These are phyloP conservation scores for Pseudococcus jackbeardsleyi DNA, from an alignment of 2,888 invertebrate species.

Conservation along the genomic window DNA sequence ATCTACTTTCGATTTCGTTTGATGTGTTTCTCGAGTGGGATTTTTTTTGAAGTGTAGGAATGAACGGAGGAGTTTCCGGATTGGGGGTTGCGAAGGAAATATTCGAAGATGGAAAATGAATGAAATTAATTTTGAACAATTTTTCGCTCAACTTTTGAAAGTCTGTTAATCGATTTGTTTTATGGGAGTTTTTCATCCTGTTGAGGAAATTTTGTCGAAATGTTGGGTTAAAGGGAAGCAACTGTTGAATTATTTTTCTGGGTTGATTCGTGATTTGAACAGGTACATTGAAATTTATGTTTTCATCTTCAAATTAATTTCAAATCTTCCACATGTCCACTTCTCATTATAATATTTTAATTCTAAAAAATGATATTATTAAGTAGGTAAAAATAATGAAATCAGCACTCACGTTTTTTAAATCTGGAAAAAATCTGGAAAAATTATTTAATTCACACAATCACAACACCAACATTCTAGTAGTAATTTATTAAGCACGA, in stretches of 20 bases:
- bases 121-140: neutral
- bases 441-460: constrained; percentile 2
- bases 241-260: neutral
- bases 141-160: neutral
- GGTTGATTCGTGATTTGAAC: neutral
- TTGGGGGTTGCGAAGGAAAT: neutral
- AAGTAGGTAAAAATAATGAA: neutral
- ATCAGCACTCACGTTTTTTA: neutral
- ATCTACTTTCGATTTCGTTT: neutral
- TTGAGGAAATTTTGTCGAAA: neutral
- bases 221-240: neutral
- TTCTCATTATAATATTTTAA: neutral
- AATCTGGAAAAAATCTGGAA: neutral
- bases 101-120: neutral
- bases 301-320: neutral
- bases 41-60: neutral
- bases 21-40: neutral
- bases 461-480: constrained; percentile 35
- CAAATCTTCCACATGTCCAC: neutral
- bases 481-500: neutral
- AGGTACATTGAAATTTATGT: neutral
- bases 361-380: neutral
- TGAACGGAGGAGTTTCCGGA: neutral
- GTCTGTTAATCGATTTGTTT: neutral
- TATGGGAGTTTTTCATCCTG: neutral